Percentiles rank a stretch among this genome's conserved stretches.
These are phyloP conservation scores for Scomber japonicus DNA, from an alignment of 2,113 vertebrate species.

Conservation along the genomic window DNA sequence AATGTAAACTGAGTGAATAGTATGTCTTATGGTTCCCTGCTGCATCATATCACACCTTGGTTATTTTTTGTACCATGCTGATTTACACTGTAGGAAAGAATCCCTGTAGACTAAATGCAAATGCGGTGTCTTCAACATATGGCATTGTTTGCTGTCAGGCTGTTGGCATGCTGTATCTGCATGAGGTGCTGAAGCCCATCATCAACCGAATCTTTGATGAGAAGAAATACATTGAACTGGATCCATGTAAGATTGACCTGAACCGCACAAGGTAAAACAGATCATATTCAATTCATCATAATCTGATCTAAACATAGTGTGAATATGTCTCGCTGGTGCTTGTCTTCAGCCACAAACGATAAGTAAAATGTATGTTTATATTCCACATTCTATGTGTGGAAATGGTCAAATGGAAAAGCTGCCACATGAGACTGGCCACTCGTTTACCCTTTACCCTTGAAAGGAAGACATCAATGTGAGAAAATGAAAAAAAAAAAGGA, in stretches of 20 bases:
- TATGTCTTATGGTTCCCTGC: neutral
- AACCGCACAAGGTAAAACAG: slow-evolving; percentile 85
- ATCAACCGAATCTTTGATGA: slow-evolving; percentile 92
- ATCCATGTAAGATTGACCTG: slow-evolving; percentile 92
- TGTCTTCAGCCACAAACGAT: slow-evolving; percentile 1
- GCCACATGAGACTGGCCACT: slow-evolving; percentile 37
- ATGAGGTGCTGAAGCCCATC: slow-evolving; percentile 88
- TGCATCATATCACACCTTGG: neutral
- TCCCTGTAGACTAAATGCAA: neutral
- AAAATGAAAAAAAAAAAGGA: slow-evolving; percentile 58
- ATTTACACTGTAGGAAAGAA: slow-evolving; percentile 8
- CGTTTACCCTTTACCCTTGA: slow-evolving; percentile 45
- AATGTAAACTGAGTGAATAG: neutral
- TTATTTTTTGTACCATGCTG: slow-evolving; percentile 5
- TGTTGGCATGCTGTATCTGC: slow-evolving; percentile 94
- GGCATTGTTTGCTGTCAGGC: slow-evolving; percentile 80
- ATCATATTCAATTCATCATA: neutral
- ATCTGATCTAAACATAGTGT: neutral
- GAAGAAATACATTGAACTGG: slow-evolving; percentile 93
- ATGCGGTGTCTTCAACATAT: slow-evolving; percentile 41
- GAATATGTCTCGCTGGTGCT: neutral
- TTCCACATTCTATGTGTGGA: slow-evolving; percentile 29
- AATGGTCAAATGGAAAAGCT: slow-evolving; percentile 52
- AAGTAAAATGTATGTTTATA: neutral
- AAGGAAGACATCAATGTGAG: slow-evolving; percentile 63